phyloP scores from a whole-genome alignment of 2,113 vertebrate genomes.

The Leuciscus idus region DNA sequence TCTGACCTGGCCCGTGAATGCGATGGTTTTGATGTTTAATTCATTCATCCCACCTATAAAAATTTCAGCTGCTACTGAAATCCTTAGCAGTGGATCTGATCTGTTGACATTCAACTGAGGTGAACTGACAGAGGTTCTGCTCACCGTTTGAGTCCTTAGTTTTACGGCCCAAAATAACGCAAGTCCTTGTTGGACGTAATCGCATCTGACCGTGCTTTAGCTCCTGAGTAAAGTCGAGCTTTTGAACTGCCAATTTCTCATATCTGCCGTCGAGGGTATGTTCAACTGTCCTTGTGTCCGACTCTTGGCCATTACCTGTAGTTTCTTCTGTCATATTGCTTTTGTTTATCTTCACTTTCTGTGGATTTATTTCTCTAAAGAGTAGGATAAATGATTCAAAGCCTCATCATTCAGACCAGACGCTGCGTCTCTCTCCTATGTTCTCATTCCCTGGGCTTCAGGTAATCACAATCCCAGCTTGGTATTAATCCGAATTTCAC shows the following conservation, averaged over 20 bases:
- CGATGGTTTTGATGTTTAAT: constrained; percentile 22
- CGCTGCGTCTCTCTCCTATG: not conserved
- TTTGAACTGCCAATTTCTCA: constrained; percentile 29
- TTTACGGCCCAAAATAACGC: constrained; percentile 17
- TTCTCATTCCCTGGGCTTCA: constrained; percentile 40
- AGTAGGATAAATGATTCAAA: constrained; percentile 46
- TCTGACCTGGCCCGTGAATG: not conserved
- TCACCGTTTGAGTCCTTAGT: constrained; percentile 1
- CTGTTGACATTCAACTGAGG: constrained; percentile 7
- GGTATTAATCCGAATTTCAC: constrained; percentile 59
- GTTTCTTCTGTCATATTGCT: constrained; percentile 12
- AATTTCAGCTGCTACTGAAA: constrained; percentile 21
- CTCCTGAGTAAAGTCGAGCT: constrained; percentile 9
- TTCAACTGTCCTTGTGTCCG: not conserved
- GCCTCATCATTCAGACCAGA: constrained; percentile 22
- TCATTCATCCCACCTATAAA: not conserved
- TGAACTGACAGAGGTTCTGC: constrained; percentile 13
- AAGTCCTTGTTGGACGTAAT: constrained; percentile 36
- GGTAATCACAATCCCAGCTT: constrained; percentile 57
- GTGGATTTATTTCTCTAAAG: constrained; percentile 12
- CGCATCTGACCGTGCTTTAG: constrained; percentile 14
- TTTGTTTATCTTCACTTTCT: constrained; percentile 7
- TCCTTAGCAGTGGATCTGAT: not conserved
- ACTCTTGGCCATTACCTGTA: not conserved
- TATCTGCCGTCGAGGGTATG: not conserved